phyloP scores from a whole-genome alignment of 2,113 vertebrate genomes.

The Mobula hypostoma region DNA sequence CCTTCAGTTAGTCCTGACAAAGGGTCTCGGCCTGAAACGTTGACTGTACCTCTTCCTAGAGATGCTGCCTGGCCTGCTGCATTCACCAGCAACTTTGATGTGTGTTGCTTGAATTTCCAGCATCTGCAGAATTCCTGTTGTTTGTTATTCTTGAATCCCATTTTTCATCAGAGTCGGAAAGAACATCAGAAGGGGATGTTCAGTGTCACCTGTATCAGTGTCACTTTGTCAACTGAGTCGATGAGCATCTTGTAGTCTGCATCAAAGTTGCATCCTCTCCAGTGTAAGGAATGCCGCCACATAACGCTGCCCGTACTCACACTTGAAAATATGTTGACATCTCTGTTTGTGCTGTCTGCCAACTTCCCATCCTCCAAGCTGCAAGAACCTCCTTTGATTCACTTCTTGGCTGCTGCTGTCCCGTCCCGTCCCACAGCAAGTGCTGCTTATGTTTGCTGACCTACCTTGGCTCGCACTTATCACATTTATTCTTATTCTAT shows the following conservation, averaged over 20 bases:
- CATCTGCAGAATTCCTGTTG: too few relatives aligned
- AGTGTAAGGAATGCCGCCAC: neutral
- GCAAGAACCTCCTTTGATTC: neutral
- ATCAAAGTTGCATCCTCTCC: neutral
- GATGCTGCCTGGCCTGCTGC: too few relatives aligned
- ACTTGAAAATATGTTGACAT: neutral
- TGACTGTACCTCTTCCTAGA: too few relatives aligned
- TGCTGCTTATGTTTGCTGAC: neutral
- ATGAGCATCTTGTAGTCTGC: neutral
- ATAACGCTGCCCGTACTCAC: neutral
- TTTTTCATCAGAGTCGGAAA: neutral
- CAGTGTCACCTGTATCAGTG: neutral
- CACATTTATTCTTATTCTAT: too few relatives aligned
- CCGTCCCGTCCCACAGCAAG: neutral
- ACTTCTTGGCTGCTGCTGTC: neutral
- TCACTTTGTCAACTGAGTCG: neutral
- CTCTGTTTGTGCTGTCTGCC: neutral
- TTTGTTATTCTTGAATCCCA: neutral
- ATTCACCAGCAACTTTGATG: too few relatives aligned
- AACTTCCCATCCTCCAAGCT: neutral
- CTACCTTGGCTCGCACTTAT: neutral
- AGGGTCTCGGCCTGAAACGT: too few relatives aligned
- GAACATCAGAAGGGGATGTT: neutral
- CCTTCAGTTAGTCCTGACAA: too few relatives aligned
- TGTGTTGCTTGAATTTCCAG: too few relatives aligned